Percentiles rank a stretch among this genome's conserved stretches.
Conservation (phyloP, 2,888 invertebrate genomes). For the Tipula vernalis region DNA sequence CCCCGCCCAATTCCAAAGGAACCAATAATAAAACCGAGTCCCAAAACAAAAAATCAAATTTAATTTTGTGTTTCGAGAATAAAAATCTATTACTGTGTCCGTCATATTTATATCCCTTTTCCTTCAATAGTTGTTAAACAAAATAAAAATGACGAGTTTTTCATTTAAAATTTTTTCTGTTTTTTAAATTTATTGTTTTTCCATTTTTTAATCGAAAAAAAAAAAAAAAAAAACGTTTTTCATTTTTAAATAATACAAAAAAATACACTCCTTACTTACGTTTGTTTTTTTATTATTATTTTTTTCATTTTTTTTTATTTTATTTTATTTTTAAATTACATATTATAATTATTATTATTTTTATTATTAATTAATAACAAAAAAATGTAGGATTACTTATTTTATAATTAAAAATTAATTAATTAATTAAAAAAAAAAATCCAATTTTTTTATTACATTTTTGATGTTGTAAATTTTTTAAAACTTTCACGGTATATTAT, state of each 20-base stretch:
- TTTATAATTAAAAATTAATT: background rate
- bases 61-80: background rate
- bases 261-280: constrained; percentile 4
- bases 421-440: background rate
- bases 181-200: background rate
- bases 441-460: background rate
- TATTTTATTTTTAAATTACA: background rate
- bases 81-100: constrained; percentile 8
- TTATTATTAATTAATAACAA: background rate
- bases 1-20: background rate
- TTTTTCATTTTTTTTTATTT: background rate
- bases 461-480: background rate
- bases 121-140: too few species aligned
- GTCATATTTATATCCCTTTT: background rate
- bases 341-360: background rate
- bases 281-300: background rate
- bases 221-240: background rate
- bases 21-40: background rate
- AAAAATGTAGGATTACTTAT: background rate
- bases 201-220: background rate
- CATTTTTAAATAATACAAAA: background rate
- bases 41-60: background rate
- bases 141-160: background rate
- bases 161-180: background rate
- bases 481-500: background rate